Evolutionary conservation across 2,797 vertebrate species (phyloP).

Genomic region (Dermochelys coriacea): DNA sequence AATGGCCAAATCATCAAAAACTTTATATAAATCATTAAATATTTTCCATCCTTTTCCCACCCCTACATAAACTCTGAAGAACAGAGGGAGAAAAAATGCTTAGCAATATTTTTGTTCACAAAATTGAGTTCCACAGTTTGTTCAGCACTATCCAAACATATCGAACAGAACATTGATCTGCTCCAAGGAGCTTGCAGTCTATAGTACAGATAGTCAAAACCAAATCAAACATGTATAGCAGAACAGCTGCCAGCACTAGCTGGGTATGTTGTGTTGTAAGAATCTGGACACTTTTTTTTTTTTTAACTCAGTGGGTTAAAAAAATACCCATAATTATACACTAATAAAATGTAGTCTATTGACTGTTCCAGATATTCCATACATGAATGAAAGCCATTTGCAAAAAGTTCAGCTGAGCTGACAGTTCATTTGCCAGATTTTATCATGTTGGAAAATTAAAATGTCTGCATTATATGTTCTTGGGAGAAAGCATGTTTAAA

Average conservation of each 20-base stretch:
- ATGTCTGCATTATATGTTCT: neutral
- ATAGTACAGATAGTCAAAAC: neutral
- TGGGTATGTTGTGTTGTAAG: neutral
- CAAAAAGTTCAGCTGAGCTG: neutral
- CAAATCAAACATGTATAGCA: neutral
- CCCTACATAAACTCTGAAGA: neutral
- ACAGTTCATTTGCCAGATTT: neutral
- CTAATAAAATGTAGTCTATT: neutral
- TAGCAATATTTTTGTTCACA: neutral
- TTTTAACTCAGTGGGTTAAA: neutral
- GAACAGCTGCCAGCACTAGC: neutral
- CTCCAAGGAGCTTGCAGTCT: neutral
- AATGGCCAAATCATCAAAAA: neutral
- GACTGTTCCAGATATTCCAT: neutral
- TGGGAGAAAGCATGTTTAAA: neutral
- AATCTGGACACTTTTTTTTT: neutral
- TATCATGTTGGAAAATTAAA: neutral
- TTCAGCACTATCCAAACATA: neutral
- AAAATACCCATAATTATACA: neutral
- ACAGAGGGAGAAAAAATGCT: neutral
- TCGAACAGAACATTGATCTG: neutral
- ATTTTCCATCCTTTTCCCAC: neutral
- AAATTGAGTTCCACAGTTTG: neutral
- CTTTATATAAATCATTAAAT: neutral
- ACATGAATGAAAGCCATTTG: neutral